phyloP scores from a whole-genome alignment of 2,113 vertebrate species.

The Melanotaenia duboulayi region DNA sequence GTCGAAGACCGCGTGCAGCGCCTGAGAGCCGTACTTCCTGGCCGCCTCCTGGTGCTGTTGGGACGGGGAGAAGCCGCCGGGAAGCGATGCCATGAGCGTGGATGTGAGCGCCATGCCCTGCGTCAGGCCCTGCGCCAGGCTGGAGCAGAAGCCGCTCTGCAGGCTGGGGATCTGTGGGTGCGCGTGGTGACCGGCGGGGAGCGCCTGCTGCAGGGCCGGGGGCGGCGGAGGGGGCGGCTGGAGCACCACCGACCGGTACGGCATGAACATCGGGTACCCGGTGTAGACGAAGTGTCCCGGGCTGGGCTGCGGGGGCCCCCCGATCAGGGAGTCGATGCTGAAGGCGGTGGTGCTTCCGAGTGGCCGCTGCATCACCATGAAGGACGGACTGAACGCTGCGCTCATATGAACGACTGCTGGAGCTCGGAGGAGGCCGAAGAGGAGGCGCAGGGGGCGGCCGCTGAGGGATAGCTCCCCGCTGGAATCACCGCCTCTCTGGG shows the following conservation, averaged over 20 bases:
- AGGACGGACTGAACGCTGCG: constrained; percentile 88
- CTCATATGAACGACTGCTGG: constrained; percentile 85
- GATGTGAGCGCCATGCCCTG: constrained; percentile 96
- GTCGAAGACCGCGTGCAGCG: constrained; percentile 86
- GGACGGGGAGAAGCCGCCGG: constrained; percentile 88
- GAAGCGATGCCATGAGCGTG: constrained; percentile 93
- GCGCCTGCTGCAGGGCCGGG: constrained; percentile 80
- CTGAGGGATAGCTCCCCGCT: constrained; percentile 5
- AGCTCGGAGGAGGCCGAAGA: constrained; percentile 27
- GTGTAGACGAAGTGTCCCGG: constrained; percentile 94
- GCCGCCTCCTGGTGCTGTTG: constrained; percentile 90
- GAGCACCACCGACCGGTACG: constrained; percentile 93
- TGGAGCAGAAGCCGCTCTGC: constrained; percentile 92
- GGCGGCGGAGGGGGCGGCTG: constrained; percentile 92
- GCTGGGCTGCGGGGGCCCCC: constrained; percentile 90
- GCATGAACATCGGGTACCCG: constrained; percentile 97
- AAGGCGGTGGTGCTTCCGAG: constrained; percentile 94
- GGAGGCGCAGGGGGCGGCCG: constrained; percentile 16
- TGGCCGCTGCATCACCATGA: constrained; percentile 97
- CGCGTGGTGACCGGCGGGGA: constrained; percentile 86
- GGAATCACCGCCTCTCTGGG: constrained; percentile 27
- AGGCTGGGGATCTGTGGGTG: constrained; percentile 90
- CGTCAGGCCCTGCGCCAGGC: constrained; percentile 92
- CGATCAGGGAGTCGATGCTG: constrained; percentile 96
- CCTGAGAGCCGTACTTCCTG: constrained; percentile 89